Evolutionary conservation across 2,888 invertebrate genomes (phyloP), one percentile per base, ranked within the genome.

Genomic region (Drosophila mulleri): DNA sequence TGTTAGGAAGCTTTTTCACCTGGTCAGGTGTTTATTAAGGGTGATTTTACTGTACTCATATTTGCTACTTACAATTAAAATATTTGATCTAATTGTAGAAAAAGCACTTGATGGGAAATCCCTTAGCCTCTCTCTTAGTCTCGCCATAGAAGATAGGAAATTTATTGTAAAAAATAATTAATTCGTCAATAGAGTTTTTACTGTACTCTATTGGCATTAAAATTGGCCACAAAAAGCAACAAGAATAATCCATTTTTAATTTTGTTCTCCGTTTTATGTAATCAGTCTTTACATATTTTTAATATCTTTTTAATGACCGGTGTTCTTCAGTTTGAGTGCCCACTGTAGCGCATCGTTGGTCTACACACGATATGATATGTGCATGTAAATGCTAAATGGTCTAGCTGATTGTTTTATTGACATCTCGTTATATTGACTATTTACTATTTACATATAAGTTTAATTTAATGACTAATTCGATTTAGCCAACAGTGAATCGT

Each of bases 381-480:
- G n/a, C 29, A 48, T 48, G 26, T 48, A 48, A 29, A 12, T 48
- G 62, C 45, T 35, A 4, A 11, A 35, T 42, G 20, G 23, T 12
- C 20, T n/a, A 52, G 29, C 20, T 20, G 39, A 48, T 26, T 50
- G 37, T 48, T 37, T 16, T 44, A 18, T 32, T 52, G 59, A n/a
- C 37, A 26, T 20, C 18, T 53, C 54, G 41, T 29, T 29, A 7
- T 45, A 58, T 54, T 23, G 16, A 42, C 11, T 50, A 47, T 60
- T 48, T 29, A 50, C n/a, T 54, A 72, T 62, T 72, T 61, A 73
- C 58, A 59, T 53, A 11, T 54, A 45, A 45, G 16, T 42, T 32
- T n/a, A 14, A 18, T 35, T 35, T 20, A 16, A 29, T 76, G 76
- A 76, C 73, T 73, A 76, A 76, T 69, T 47, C 63, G 39, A n/a